Percentiles rank a stretch among this genome's conserved stretches.
Evolutionary conservation across 2,888 invertebrate species (phyloP).

Genomic region (Baronia brevicornis): DNA sequence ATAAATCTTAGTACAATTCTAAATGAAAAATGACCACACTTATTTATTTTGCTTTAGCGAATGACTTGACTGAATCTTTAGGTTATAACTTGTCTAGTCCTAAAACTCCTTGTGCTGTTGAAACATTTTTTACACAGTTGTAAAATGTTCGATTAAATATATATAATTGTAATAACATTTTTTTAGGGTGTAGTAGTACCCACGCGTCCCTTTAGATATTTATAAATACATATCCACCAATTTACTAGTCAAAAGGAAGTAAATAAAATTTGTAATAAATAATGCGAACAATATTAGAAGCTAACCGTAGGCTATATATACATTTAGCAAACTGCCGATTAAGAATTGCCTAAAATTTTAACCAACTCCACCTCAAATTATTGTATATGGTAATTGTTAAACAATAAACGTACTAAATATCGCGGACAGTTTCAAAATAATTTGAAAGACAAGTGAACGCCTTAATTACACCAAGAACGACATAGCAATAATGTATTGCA

Average conservation of each 20-base stretch:
- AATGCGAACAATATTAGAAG: constrained; percentile 26
- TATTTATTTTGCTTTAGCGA: constrained; percentile 34
- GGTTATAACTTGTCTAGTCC: constrained; percentile 54
- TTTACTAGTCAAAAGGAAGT: constrained; percentile 44
- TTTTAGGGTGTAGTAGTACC: too few relatives aligned
- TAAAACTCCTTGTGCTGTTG: constrained; percentile 29
- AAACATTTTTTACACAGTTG: too few relatives aligned
- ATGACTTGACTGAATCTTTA: constrained; percentile 59
- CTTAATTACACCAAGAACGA: too few relatives aligned
- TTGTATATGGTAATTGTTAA: too few relatives aligned
- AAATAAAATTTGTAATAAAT: constrained; percentile 20
- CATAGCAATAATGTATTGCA: too few relatives aligned
- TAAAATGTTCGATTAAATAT: too few relatives aligned
- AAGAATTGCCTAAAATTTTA: not conserved
- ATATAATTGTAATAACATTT: too few relatives aligned
- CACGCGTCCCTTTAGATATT: constrained; percentile 31
- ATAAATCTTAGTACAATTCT: constrained; percentile 15
- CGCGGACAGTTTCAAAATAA: too few relatives aligned
- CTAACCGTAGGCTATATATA: constrained; percentile 24
- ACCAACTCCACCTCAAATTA: too few relatives aligned
- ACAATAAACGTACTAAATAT: too few relatives aligned
- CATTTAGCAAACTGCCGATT: constrained; percentile 20
- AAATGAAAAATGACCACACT: constrained; percentile 4
- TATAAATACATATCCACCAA: constrained; percentile 56
- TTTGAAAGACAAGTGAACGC: too few relatives aligned